These are phyloP conservation scores for Eulemur macaco DNA, from an alignment of 2,113 vertebrate species.

Conservation along the genomic window DNA sequence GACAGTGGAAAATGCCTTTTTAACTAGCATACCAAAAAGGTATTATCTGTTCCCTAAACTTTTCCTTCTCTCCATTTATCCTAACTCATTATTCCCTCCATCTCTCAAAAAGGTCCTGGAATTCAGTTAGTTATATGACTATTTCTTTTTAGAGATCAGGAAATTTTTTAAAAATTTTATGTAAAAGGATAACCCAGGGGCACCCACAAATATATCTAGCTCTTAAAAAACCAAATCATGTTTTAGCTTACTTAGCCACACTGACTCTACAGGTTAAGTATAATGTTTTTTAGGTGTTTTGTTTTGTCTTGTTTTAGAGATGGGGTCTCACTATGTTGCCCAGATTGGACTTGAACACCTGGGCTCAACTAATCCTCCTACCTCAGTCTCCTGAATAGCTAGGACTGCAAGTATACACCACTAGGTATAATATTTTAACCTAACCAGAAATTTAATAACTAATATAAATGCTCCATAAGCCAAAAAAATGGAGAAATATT, in stretches of 20 bases:
- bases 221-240: slow-evolving; percentile 13
- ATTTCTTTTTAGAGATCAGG: background rate
- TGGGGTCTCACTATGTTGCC: too few species aligned
- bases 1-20: background rate
- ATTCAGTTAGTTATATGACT: background rate
- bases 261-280: background rate
- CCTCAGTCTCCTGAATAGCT: too few species aligned
- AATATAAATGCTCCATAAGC: background rate
- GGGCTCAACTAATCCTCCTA: too few species aligned
- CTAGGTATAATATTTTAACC: background rate
- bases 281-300: background rate
- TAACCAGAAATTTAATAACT: slow-evolving; percentile 2
- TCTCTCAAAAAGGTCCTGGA: background rate
- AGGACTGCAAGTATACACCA: too few species aligned
- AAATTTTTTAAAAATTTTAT: background rate
- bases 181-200: background rate
- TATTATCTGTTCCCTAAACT: background rate
- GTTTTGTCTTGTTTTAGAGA: too few species aligned
- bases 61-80: background rate
- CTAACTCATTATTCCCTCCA: background rate
- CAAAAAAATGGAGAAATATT: background rate
- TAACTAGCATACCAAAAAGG: background rate
- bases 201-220: background rate
- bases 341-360: too few species aligned
- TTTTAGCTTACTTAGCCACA: background rate